These are phyloP conservation scores for Microcebus ravelobensis DNA, from an alignment of 2,113 vertebrate genomes.

Conservation along the genomic window DNA sequence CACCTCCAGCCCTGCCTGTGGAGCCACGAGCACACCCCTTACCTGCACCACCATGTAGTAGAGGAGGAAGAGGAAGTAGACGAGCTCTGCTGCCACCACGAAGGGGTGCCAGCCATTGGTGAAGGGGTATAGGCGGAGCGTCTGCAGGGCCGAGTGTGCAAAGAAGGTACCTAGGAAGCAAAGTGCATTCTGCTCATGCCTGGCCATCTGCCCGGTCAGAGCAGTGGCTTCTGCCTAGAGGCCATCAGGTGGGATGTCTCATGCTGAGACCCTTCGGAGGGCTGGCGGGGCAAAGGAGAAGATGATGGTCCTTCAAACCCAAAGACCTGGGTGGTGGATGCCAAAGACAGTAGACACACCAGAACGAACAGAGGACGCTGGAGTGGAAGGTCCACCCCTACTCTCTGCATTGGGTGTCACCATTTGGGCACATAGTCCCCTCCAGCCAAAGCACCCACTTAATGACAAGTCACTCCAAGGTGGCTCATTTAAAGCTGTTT, in stretches of 20 bases:
- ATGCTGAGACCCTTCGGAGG: neutral
- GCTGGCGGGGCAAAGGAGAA: neutral
- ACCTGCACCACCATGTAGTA: slow-evolving; percentile 97
- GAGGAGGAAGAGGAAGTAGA: slow-evolving; percentile 94
- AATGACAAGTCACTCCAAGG: neutral
- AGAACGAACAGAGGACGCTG: neutral
- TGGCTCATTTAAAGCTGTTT: neutral
- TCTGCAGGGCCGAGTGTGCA: slow-evolving; percentile 89
- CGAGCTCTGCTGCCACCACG: slow-evolving; percentile 91
- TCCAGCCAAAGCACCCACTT: neutral
- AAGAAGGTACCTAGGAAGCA: slow-evolving; percentile 91
- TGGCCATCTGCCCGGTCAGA: accelerated
- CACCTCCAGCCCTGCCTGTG: neutral
- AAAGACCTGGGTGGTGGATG: neutral
- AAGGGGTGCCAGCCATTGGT: slow-evolving; percentile 93
- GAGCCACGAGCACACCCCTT: slow-evolving; percentile 21
- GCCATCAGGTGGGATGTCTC: neutral
- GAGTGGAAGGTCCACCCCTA: neutral
- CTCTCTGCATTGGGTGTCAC: neutral
- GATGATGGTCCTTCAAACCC: neutral
- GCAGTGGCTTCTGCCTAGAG: neutral
- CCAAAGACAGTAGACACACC: neutral
- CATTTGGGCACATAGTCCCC: neutral
- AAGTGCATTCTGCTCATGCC: neutral
- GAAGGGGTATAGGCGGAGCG: slow-evolving; percentile 92